phyloP scores from a whole-genome alignment of 2,113 vertebrate genomes.

The Gymnarchus niloticus region DNA sequence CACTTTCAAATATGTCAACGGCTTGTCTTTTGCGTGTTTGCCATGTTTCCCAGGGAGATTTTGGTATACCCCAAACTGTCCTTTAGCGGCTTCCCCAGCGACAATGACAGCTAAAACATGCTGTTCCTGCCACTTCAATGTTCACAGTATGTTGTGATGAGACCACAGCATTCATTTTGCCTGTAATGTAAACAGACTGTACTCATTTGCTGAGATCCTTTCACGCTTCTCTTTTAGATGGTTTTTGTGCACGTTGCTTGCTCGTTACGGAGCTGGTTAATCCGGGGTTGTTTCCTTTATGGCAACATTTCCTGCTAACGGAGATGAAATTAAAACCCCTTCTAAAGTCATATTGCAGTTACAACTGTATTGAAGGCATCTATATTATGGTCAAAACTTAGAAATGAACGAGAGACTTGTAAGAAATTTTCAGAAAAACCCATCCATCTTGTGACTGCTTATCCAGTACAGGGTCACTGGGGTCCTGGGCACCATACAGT shows the following conservation, averaged over 20 bases:
- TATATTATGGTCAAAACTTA: background rate
- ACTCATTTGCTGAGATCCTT: background rate
- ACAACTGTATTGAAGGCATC: background rate
- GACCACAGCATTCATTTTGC: background rate
- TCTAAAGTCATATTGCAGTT: background rate
- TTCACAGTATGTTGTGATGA: background rate
- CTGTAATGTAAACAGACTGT: background rate
- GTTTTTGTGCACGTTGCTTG: background rate
- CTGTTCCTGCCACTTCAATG: background rate
- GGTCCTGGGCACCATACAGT: too few species aligned
- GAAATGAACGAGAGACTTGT: background rate
- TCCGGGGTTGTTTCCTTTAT: background rate
- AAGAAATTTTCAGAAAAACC: background rate
- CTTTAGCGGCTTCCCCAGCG: background rate
- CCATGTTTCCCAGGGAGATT: background rate
- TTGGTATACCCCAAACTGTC: background rate
- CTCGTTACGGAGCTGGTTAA: background rate
- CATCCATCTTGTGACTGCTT: background rate
- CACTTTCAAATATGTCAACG: background rate
- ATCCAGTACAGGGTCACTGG: background rate
- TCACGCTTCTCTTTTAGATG: background rate
- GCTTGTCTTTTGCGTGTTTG: background rate
- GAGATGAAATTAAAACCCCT: background rate
- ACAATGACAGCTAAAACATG: background rate
- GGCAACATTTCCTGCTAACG: background rate